These are phyloP conservation scores for Mola mola DNA, from an alignment of 2,113 vertebrate species.

Conservation along the genomic window DNA sequence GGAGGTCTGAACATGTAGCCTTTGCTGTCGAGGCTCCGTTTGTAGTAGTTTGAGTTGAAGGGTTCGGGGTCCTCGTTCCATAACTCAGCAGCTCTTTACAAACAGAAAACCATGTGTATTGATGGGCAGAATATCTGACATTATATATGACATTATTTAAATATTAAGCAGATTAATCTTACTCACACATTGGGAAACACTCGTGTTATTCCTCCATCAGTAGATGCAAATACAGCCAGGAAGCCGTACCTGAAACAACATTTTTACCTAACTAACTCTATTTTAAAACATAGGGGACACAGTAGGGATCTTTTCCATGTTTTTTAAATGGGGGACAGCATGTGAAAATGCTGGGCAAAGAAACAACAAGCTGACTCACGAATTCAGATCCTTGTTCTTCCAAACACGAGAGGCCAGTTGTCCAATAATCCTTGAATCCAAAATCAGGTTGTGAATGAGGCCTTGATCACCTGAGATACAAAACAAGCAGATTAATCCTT, in stretches of 20 bases:
- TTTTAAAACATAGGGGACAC: neutral
- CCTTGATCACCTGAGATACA: conserved; percentile 88
- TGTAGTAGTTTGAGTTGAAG: conserved; percentile 94
- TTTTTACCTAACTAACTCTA: neutral
- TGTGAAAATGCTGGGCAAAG: neutral
- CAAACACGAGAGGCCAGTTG: conserved; percentile 93
- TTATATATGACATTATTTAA: neutral
- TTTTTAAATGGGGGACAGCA: neutral
- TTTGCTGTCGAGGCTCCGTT: conserved; percentile 94
- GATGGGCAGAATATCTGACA: neutral
- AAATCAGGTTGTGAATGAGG: conserved; percentile 94
- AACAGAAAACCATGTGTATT: conserved; percentile 1
- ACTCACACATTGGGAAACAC: conserved; percentile 96
- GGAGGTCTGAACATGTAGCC: conserved; percentile 95
- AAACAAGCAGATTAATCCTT: conserved; percentile 6
- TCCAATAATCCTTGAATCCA: conserved; percentile 94
- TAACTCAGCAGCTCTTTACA: conserved; percentile 88
- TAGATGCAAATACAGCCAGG: conserved; percentile 94
- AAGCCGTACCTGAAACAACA: conserved; percentile 90
- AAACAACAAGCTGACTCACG: conserved; percentile 78
- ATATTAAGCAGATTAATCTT: neutral
- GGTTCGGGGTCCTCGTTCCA: conserved; percentile 97
- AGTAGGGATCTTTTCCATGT: too few relatives aligned
- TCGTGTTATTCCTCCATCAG: conserved; percentile 94
- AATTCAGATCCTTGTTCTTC: conserved; percentile 94